These are phyloP conservation scores for Sciurus carolinensis DNA, from an alignment of 2,797 vertebrate species.

Conservation along the genomic window DNA sequence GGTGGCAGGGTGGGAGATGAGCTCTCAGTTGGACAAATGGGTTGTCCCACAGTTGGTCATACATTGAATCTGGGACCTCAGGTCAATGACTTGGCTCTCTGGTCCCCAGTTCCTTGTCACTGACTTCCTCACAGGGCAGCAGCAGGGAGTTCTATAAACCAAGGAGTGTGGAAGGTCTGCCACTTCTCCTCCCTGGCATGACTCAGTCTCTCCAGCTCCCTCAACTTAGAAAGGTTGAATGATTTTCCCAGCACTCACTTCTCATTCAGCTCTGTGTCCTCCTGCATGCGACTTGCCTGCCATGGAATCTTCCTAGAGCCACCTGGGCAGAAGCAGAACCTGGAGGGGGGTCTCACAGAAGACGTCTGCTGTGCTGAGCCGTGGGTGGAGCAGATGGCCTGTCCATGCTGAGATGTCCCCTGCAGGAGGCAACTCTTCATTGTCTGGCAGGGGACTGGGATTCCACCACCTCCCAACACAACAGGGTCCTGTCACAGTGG, in stretches of 20 bases:
- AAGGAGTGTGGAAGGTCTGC: neutral
- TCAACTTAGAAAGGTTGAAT: neutral
- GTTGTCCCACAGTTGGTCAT: neutral
- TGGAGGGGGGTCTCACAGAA: neutral
- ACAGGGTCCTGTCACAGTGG: neutral
- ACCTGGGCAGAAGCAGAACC: neutral
- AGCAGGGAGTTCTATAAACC: neutral
- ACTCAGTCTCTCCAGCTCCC: neutral
- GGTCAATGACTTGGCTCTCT: neutral
- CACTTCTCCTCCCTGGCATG: neutral
- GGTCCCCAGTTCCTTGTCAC: neutral
- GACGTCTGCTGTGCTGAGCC: neutral
- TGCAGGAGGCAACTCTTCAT: neutral
- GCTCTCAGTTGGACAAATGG: neutral
- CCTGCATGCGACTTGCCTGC: neutral
- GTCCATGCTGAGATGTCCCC: neutral
- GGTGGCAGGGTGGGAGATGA: neutral
- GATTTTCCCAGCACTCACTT: neutral
- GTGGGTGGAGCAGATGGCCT: neutral
- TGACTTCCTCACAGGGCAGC: neutral
- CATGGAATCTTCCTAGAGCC: neutral
- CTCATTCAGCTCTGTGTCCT: neutral
- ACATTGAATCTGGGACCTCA: neutral
- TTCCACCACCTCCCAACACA: accelerated
- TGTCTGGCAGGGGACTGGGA: neutral